Percentiles rank a stretch among this genome's conserved stretches.
Conservation (phyloP, 2,888 invertebrate genomes). For the Agrenia bidenticulata region DNA sequence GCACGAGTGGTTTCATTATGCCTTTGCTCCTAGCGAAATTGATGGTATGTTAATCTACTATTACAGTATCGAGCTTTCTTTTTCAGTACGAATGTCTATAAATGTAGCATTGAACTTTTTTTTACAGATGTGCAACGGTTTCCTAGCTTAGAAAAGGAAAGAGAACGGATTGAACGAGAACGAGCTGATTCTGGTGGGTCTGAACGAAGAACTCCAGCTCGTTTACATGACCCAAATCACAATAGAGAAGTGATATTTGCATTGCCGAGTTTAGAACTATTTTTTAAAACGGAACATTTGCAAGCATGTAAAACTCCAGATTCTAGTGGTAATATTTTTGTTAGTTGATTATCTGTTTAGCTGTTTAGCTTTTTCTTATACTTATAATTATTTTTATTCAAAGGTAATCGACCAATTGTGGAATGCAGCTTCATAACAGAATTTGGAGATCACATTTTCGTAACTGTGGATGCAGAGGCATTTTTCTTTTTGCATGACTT, state of each 20-base stretch:
- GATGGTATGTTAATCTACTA: too few relatives aligned
- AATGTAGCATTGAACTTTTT: slow-evolving; percentile 7
- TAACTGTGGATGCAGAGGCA: slow-evolving; percentile 96
- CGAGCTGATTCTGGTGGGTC: slow-evolving; percentile 56
- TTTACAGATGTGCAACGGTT: slow-evolving; percentile 80
- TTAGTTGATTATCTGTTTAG: too few relatives aligned
- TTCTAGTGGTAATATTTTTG: slow-evolving; percentile 60
- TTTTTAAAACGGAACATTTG: slow-evolving; percentile 87
- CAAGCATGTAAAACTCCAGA: slow-evolving; percentile 75
- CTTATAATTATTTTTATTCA: slow-evolving; percentile 29
- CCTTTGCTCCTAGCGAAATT: slow-evolving; percentile 90
- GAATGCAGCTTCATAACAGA: slow-evolving; percentile 97
- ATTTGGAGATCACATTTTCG: slow-evolving; percentile 97
- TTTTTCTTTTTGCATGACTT: slow-evolving; percentile 97
- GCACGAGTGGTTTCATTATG: slow-evolving; percentile 95
- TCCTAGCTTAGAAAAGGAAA: slow-evolving; percentile 80
- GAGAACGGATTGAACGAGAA: slow-evolving; percentile 58
- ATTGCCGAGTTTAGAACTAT: slow-evolving; percentile 86
- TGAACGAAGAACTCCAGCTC: slow-evolving; percentile 57
- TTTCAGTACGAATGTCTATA: background rate
- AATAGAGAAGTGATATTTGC: slow-evolving; percentile 95
- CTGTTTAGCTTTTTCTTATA: too few relatives aligned
- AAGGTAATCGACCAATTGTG: slow-evolving; percentile 81
- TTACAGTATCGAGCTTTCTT: too few relatives aligned
- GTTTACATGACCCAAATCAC: slow-evolving; percentile 76